Conservation (phyloP, 2,888 invertebrate genomes). For the Phytoseiulus persimilis region DNA sequence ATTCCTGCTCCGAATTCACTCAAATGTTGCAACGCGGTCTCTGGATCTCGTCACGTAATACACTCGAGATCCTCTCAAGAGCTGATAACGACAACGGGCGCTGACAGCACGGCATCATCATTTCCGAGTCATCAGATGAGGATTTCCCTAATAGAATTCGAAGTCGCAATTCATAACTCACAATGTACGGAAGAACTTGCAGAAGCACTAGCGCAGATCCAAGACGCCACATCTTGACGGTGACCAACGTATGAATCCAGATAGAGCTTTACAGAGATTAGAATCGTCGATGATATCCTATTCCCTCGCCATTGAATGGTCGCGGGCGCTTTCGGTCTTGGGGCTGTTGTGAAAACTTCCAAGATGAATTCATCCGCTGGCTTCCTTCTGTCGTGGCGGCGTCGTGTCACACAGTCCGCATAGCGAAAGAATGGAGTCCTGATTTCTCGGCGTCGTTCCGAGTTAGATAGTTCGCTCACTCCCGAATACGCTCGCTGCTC, state of each 20-base stretch:
- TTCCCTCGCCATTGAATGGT: background rate
- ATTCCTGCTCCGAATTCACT: too few species aligned
- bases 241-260: background rate
- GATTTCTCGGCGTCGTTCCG: too few species aligned
- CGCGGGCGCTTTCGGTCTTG: background rate
- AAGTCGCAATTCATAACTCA: background rate
- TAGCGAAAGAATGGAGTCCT: too few species aligned
- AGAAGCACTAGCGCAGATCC: background rate
- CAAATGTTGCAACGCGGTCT: too few species aligned
- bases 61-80: too few species aligned
- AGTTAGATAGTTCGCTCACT: background rate
- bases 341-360: background rate
- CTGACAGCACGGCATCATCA: too few species aligned
- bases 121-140: too few species aligned
- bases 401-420: background rate
- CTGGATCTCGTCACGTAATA: too few species aligned
- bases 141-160: too few species aligned
- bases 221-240: background rate
- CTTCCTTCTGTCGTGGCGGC: background rate
- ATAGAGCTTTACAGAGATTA: background rate
- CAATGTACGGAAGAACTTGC: background rate
- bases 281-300: background rate
- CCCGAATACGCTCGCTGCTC: background rate
- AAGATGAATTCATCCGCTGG: background rate
- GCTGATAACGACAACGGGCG: too few species aligned